A percentile compares a stretch with the other conserved stretches of the same genome.
Evolutionary conservation across 1,140 invertebrate species (phyloP).

Genomic region (Drosophila littoralis): DNA sequence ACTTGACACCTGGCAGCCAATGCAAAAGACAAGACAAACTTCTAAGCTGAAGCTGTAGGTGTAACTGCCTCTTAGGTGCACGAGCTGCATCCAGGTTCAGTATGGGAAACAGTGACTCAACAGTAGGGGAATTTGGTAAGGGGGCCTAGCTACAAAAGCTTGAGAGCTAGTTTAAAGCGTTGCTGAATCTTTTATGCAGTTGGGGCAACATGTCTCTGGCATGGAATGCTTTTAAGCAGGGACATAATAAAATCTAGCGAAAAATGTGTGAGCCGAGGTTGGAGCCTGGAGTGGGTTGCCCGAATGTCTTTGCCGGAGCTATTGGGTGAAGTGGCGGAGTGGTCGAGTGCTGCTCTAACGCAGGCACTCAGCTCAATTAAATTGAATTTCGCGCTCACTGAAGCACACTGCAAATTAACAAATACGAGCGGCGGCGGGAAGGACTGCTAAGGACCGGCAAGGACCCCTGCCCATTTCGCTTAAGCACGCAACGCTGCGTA

Average conservation of each 20-base stretch:
- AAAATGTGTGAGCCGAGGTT: conserved; percentile 71
- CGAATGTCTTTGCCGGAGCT: background rate
- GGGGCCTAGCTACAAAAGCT: conserved; percentile 48
- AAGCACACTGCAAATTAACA: conserved; percentile 83
- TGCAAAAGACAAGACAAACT: conserved; percentile 47
- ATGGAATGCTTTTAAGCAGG: conserved; percentile 73
- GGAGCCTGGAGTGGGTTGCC: conserved; percentile 8
- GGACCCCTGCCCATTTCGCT: conserved; percentile 74
- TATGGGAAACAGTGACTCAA: background rate
- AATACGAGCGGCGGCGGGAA: conserved; percentile 52
- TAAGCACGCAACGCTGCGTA: conserved; percentile 78
- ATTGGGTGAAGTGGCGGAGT: background rate
- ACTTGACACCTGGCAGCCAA: conserved; percentile 73
- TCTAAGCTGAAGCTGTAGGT: conserved; percentile 38
- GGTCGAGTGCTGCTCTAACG: conserved; percentile 9
- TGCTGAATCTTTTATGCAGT: conserved; percentile 82
- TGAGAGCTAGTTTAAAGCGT: conserved; percentile 77
- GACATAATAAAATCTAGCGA: conserved; percentile 77
- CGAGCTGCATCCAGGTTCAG: conserved; percentile 38
- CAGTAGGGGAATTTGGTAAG: background rate
- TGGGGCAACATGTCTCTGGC: conserved; percentile 47
- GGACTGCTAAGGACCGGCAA: conserved; percentile 35
- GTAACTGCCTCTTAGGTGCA: conserved; percentile 4
- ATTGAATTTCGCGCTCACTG: conserved; percentile 82
- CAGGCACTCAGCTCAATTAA: conserved; percentile 82